Base-by-base conservation (phyloP, 2,888 invertebrate species). In the Linnaemya vulpina region DNA sequence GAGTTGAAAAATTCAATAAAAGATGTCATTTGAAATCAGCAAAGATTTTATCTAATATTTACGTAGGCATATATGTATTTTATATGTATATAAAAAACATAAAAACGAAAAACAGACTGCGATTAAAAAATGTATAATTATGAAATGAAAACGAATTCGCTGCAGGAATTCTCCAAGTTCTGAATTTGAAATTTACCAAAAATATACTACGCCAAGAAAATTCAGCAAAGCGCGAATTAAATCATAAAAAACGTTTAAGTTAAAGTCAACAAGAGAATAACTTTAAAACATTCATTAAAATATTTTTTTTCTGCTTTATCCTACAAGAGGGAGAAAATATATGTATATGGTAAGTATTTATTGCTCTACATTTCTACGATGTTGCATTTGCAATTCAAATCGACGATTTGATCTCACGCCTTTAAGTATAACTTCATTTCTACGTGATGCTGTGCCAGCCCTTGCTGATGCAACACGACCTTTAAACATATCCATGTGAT, bases 321-420 rank as follows among this genome's bases (percentile, higher is more conserved):
- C 25, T 10, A 49, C 17, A 74, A 35, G 40, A 17, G 25, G 1
- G 35, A 7, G 25, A 35, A 40, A 10, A 30, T 13, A 35, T 8
- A 22, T 30, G 20, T n/a, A n/a, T n/a, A n/a, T n/a, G n/a, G n/a
- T 11, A 22, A 25, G 20, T 11, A 51, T 53, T 78, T 51, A 80
- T 43, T 73, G 46, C 53, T 85, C 82, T 40, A 88, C 71, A 53
- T 89, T 88, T 7, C 94, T 94, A 25, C 95, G 93, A 91, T 94
- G 93, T 87, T 94, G 93, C 96, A 96, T 96, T 88, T 95, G 94
- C 75, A 96, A 90, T 76, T 96, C 95, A 88, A 96, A 96, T 58
- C 96, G 93, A 51, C 95, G 93, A 90, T 96, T 96, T 0, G 95
- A 94, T 49, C 96, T 92, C 0, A 96, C 96, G 0, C 96, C 96